Percentiles rank a stretch among this genome's conserved stretches.
Evolutionary conservation across 2,113 vertebrate species (phyloP).

Genomic region (Bos indicus): DNA sequence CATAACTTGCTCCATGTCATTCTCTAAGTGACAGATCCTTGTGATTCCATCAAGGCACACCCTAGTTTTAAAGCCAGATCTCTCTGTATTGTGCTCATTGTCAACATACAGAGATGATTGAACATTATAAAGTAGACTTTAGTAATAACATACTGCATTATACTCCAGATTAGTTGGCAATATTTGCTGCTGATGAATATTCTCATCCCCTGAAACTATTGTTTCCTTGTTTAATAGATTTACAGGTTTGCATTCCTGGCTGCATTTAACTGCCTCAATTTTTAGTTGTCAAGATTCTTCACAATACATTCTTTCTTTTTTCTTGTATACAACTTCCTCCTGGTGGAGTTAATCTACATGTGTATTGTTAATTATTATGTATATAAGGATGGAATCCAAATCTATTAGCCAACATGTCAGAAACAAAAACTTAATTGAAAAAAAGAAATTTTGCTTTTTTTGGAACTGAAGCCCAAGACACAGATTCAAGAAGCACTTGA

Average conservation of each 20-base stretch:
- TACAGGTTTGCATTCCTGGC: rapidly evolving
- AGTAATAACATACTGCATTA: not conserved
- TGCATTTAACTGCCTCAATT: not conserved
- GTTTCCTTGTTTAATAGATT: not conserved
- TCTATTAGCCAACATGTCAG: not conserved
- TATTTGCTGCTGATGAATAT: not conserved
- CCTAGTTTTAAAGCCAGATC: not conserved
- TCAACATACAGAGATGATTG: not conserved
- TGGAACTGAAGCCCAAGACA: not conserved
- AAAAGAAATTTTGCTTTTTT: not conserved
- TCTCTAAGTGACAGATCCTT: not conserved
- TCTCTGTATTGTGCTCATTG: not conserved
- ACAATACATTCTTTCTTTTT: not conserved
- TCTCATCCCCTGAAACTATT: not conserved
- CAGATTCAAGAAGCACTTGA: not conserved
- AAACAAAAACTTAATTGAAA: not conserved
- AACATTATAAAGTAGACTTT: not conserved
- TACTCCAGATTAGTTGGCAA: not conserved
- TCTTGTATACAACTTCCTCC: not conserved
- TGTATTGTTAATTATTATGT: not conserved
- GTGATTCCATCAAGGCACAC: not conserved
- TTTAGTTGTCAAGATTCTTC: not conserved
- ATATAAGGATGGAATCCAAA: not conserved
- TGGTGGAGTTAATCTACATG: not conserved
- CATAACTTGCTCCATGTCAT: not conserved